Evolutionary conservation across 2,113 vertebrate species (phyloP).

Genomic region (Pterocles orientalis): DNA sequence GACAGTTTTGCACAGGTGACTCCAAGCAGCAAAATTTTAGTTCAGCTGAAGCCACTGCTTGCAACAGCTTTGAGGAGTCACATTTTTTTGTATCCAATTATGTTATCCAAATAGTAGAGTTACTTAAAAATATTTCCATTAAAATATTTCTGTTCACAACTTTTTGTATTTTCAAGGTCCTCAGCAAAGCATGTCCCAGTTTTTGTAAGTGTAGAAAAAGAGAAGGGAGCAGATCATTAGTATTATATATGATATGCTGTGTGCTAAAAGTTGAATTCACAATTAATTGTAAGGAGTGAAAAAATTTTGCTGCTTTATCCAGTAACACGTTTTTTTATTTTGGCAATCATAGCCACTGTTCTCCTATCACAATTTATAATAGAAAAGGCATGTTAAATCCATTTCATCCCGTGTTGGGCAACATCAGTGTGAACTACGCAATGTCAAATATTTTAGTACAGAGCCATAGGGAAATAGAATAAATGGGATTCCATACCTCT

Average conservation of each 20-base stretch:
- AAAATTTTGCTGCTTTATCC: neutral
- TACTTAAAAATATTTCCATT: neutral
- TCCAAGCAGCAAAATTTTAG: neutral
- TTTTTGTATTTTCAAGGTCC: neutral
- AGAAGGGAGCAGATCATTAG: neutral
- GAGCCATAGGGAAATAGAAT: neutral
- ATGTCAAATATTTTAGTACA: neutral
- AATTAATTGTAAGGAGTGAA: fast-evolving
- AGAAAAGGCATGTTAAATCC: neutral
- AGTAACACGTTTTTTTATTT: neutral
- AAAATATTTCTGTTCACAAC: neutral
- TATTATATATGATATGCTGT: neutral
- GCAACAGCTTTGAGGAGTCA: neutral
- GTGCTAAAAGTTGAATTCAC: neutral
- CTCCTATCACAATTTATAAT: neutral
- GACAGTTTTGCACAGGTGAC: neutral
- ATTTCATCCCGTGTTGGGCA: neutral
- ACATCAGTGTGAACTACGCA: neutral
- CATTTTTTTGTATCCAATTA: fast-evolving
- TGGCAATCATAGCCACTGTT: neutral
- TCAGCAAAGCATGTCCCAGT: neutral
- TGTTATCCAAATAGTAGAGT: fast-evolving
- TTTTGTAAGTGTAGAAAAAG: neutral
- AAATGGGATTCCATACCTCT: neutral
- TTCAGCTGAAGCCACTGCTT: neutral